These are phyloP conservation scores for Mythimna ferrago DNA, from an alignment of 2,888 invertebrate genomes.

Conservation along the genomic window DNA sequence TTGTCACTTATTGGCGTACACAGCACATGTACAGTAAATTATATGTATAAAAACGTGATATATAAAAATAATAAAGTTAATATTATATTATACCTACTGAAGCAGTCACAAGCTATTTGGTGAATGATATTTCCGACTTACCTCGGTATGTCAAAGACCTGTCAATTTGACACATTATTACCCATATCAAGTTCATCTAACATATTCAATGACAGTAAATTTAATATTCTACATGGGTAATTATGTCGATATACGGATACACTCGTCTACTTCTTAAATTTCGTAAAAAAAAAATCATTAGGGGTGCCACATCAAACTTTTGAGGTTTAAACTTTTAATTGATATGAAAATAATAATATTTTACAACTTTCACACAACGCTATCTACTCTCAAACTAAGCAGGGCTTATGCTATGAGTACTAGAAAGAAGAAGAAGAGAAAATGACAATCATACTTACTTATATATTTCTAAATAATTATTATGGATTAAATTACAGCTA, in stretches of 20 bases:
- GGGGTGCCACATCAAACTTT: background rate
- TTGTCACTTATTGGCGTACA: no score
- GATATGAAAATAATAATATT: background rate
- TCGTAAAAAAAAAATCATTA: conserved; percentile 5
- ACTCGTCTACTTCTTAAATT: background rate
- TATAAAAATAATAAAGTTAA: no score
- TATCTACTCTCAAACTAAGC: no score
- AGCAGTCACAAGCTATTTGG: conserved; percentile 22
- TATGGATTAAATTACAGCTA: no score
- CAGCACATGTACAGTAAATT: no score
- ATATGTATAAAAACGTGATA: no score
- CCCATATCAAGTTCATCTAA: conserved; percentile 44
- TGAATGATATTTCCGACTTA: conserved; percentile 1
- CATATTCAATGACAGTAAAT: conserved; percentile 45
- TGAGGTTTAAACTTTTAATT: background rate
- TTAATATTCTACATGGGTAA: conserved; percentile 36
- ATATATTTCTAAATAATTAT: no score
- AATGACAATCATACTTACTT: no score
- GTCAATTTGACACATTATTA: conserved; percentile 39
- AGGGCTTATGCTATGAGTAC: no score
- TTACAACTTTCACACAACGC: no score
- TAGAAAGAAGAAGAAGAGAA: no score
- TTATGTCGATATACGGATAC: conserved; percentile 40
- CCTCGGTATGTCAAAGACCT: conserved; percentile 19
- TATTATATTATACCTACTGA: background rate